Base-by-base conservation (phyloP, 2,888 invertebrate genomes). In the Halictus ligatus region DNA sequence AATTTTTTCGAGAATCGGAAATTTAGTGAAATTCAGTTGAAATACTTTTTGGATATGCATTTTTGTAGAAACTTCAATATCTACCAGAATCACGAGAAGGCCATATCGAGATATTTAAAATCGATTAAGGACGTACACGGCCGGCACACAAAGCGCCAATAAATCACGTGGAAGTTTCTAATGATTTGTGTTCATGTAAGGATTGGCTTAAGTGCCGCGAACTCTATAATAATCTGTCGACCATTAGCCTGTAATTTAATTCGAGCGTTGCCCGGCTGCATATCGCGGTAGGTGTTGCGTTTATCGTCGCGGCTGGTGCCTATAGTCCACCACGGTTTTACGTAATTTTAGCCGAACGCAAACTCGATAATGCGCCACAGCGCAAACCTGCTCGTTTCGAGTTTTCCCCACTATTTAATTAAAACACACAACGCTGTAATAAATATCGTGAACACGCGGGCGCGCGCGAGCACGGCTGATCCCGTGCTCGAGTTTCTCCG, bases 231-330 rank as follows among this genome's bases (percentile, higher is more conserved):
- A 86, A 85, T 75, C 69, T 50, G 69, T 77, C 79, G 77, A 80
- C 85, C 77, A 82, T 86, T 82, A 80, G 69, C 40, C 80, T 69
- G 78, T 78, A 81, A 87, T 86, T 80, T 83, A 80, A 87, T 87
- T 86, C 83, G 83, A 71, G 67, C 69, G 50, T 7, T 60, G 86
- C 74, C 64, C 54, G 83, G 75, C 73, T 40, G 78, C 78, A 48
- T 80, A 83, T 77, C 86, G 50, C 60, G 80, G 72, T 60, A 83
- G 86, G 87, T 78, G 75, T 76, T 83, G 80, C 60, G 74, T 87
- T 83, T 86, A 86, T 83, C 78, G 78, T 69, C 58, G 58, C 67
- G 78, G 54, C 80, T 58, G n/a, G 75, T 73, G 50, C 46, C 74
- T 54, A 67, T 79, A 80, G 54, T 13, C 40, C 48, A 25, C 77